Evolutionary conservation across 2,113 vertebrate genomes (phyloP).

Genomic region (Aegotheles bennettii): DNA sequence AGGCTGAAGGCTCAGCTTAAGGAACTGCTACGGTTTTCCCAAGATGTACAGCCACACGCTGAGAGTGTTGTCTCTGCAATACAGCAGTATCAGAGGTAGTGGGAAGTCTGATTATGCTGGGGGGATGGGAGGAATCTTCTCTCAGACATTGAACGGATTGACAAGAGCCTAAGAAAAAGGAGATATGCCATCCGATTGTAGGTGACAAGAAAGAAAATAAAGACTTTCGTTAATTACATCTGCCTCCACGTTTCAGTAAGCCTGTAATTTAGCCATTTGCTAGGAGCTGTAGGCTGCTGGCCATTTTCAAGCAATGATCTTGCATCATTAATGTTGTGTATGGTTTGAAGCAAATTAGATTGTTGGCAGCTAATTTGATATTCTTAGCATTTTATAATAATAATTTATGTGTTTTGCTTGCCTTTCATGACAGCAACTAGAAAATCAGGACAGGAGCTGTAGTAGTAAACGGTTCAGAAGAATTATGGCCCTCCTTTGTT

Average conservation of each 20-base stretch:
- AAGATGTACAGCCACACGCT: conserved; percentile 74
- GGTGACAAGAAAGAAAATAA: not conserved
- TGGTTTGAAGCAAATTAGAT: conserved; percentile 24
- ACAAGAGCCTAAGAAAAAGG: not conserved
- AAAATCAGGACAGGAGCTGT: conserved; percentile 11
- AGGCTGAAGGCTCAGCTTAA: conserved; percentile 84
- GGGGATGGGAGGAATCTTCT: not conserved
- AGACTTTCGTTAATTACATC: not conserved
- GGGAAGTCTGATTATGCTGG: not conserved
- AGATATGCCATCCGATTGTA: not conserved
- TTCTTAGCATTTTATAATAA: conserved; percentile 1
- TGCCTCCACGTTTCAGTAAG: not conserved
- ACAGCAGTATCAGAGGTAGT: conserved; percentile 87
- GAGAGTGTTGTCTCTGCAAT: conserved; percentile 81
- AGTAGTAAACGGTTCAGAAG: conserved; percentile 28
- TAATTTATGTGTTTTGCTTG: not conserved
- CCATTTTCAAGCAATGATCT: not conserved
- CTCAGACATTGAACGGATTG: not conserved
- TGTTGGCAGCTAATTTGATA: conserved; percentile 27
- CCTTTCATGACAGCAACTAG: conserved; percentile 14
- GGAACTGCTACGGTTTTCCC: conserved; percentile 80
- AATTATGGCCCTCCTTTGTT: conserved; percentile 13
- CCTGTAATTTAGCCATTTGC: not conserved
- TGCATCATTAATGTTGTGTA: not conserved
- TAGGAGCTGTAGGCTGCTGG: not conserved